Percentiles rank a stretch among this genome's conserved stretches.
phyloP scores from a whole-genome alignment of 1,140 invertebrate genomes.

The Zaprionus camerounensis region DNA sequence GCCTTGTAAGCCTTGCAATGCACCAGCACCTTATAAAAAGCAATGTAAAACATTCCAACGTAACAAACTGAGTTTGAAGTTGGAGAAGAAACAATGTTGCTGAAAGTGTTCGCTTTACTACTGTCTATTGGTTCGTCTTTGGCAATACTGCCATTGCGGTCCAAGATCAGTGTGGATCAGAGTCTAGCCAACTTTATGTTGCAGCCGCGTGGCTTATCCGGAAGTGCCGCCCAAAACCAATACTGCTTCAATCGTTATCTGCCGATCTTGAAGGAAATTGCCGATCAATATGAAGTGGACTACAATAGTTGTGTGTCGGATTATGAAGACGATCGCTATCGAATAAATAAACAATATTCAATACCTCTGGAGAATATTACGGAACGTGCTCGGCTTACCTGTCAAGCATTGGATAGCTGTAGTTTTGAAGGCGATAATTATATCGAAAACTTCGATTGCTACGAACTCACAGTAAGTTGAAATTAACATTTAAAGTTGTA shows the following conservation, averaged over 20 bases:
- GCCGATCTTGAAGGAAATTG: constrained; percentile 26
- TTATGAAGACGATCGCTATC: neutral
- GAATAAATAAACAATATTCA: constrained; percentile 14
- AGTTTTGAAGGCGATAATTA: neutral
- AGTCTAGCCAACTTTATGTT: constrained; percentile 14
- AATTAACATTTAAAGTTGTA: neutral
- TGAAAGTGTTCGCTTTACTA: constrained; percentile 8
- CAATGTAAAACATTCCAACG: too few relatives aligned
- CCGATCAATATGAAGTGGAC: constrained; percentile 13
- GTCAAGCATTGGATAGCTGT: neutral
- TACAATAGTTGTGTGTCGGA: constrained; percentile 12
- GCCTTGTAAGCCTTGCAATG: neutral
- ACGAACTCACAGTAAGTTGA: neutral
- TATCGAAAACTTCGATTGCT: neutral
- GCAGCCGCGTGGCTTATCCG: neutral
- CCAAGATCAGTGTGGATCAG: neutral
- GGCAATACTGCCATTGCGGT: neutral
- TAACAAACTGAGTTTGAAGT: constrained; percentile 5
- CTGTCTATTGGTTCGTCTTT: neutral
- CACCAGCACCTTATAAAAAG: constrained; percentile 16
- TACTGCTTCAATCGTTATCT: constrained; percentile 42
- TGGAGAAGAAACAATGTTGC: constrained; percentile 14
- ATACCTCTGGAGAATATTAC: neutral
- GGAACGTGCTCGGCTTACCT: neutral
- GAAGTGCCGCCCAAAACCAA: constrained; percentile 5